Evolutionary conservation across 2,113 vertebrate species (phyloP).

Genomic region (Cavia porcellus): DNA sequence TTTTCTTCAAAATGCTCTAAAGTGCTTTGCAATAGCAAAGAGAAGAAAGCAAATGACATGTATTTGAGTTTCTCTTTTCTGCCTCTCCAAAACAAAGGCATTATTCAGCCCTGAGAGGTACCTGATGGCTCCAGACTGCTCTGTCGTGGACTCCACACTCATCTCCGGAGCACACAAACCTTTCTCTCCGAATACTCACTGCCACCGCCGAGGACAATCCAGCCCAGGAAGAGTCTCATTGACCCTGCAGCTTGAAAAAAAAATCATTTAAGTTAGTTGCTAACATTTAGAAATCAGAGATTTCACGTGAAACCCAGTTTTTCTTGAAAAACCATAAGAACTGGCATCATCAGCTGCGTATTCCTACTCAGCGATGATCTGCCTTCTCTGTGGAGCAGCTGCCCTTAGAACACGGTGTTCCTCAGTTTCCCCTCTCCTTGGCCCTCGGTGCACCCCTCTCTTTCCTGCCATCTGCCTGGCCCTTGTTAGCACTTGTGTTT

Average conservation of each 20-base stretch:
- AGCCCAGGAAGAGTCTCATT: neutral
- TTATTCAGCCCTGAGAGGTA: slow-evolving; percentile 29
- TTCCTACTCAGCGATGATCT: slow-evolving; percentile 69
- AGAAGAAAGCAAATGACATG: slow-evolving; percentile 75
- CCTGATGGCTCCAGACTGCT: neutral
- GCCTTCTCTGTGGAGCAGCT: slow-evolving; percentile 71
- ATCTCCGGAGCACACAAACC: neutral
- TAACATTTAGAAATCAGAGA: slow-evolving; percentile 76
- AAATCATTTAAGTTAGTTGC: slow-evolving; percentile 51
- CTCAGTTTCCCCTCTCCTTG: neutral
- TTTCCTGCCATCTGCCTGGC: neutral
- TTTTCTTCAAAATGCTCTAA: slow-evolving; percentile 70
- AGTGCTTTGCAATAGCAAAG: slow-evolving; percentile 71
- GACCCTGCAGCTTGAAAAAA: neutral
- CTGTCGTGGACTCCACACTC: neutral
- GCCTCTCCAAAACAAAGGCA: slow-evolving; percentile 72
- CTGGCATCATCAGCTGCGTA: slow-evolving; percentile 51
- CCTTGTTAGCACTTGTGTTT: neutral
- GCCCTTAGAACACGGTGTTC: neutral
- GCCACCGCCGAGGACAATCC: neutral
- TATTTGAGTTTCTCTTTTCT: slow-evolving; percentile 66
- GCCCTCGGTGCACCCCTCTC: neutral
- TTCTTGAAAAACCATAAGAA: slow-evolving; percentile 64
- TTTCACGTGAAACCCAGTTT: slow-evolving; percentile 73
- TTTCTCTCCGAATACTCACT: neutral